Evolutionary conservation across 2,797 vertebrate genomes (phyloP).

Genomic region (Antennarius maculatus): DNA sequence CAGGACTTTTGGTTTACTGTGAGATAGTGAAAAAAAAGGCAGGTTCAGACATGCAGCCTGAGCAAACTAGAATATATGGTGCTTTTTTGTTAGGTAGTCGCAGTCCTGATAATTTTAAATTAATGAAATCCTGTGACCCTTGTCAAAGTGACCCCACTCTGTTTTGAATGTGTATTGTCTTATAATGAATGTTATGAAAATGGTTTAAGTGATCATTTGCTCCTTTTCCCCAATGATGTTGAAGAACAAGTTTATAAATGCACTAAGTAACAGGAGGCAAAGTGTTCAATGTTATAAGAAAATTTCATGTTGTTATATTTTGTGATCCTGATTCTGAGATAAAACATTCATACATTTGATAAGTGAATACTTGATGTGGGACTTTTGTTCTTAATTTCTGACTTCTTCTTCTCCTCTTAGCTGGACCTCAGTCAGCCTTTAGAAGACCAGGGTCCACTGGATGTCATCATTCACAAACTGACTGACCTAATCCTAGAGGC

Average conservation of each 20-base stretch:
- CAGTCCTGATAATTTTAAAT: neutral
- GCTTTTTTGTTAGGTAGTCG: neutral
- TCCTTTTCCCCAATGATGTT: neutral
- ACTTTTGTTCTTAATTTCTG: conserved; percentile 25
- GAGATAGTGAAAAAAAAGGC: neutral
- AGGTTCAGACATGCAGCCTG: neutral
- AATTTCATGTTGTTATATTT: neutral
- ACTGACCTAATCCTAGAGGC: conserved; percentile 97
- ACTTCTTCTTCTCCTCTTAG: conserved; percentile 69
- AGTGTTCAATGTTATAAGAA: neutral
- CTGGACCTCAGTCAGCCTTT: conserved; percentile 93
- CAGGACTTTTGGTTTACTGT: neutral
- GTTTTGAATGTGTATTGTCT: no score
- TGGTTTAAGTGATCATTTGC: neutral
- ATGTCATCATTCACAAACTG: conserved; percentile 98
- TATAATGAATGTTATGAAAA: neutral
- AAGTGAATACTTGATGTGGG: conserved; percentile 10
- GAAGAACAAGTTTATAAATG: conserved; percentile 2
- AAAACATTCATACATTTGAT: conserved; percentile 17
- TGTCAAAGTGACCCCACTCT: no score
- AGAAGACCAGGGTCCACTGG: conserved; percentile 95
- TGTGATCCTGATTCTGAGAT: neutral
- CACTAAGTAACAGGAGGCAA: neutral
- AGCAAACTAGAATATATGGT: neutral
- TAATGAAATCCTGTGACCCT: neutral